Evolutionary conservation across 2,888 invertebrate genomes (phyloP).

Genomic region (Nipponacmea schrenckii): DNA sequence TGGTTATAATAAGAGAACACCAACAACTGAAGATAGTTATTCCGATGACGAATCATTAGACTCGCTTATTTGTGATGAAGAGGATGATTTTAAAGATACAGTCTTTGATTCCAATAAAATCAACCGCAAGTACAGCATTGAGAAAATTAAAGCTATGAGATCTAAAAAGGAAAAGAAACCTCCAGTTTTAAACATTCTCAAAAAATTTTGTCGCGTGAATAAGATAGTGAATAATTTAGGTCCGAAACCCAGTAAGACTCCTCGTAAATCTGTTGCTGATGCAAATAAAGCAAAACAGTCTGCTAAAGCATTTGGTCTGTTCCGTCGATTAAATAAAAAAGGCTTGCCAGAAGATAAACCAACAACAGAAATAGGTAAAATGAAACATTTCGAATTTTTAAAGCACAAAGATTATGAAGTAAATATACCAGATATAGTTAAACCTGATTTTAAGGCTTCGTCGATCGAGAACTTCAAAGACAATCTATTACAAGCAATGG

Average conservation of each 20-base stretch:
- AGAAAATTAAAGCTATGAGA: conserved; percentile 17
- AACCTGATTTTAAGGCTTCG: conserved; percentile 7
- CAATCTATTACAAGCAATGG: conserved; percentile 18
- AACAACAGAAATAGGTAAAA: not conserved
- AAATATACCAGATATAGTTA: conserved; percentile 1
- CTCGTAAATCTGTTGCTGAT: not conserved
- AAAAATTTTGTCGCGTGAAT: conserved; percentile 11
- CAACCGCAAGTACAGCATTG: conserved; percentile 23
- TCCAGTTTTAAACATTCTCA: conserved; percentile 10
- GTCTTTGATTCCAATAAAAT: conserved; percentile 21
- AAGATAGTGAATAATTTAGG: conserved; percentile 8
- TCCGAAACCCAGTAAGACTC: not conserved
- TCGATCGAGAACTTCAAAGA: conserved; percentile 8
- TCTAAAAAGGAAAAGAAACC: conserved; percentile 11
- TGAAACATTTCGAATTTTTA: conserved; percentile 7
- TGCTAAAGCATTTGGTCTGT: not conserved
- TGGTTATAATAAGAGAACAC: not conserved
- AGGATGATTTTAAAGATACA: not conserved
- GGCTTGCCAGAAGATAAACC: not conserved
- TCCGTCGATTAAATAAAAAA: not conserved
- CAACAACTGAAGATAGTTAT: not conserved
- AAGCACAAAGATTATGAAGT: not conserved
- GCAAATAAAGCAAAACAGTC: conserved; percentile 1
- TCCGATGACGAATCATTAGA: conserved; percentile 5
- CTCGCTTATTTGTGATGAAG: not conserved